Base-by-base conservation (phyloP, 1,140 invertebrate species). In the Drosophila carrolli region DNA sequence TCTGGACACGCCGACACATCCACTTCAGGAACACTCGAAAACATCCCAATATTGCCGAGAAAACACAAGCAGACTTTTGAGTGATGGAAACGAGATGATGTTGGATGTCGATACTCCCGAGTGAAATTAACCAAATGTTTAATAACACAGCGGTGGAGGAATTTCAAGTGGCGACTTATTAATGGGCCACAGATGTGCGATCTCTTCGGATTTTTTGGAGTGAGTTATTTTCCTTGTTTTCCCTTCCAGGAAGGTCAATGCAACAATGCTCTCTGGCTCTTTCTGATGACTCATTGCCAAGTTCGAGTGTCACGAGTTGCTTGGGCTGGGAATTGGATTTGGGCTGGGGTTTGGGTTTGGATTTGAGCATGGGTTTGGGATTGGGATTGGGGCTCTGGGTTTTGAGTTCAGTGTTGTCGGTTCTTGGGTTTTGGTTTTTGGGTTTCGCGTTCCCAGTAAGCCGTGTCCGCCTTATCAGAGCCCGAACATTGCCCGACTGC, bases 211-310 rank as follows among this genome's bases (percentile, higher is more conserved):
- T 38, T 55, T 11, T n/a, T 29, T 40, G 27, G 13, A 53, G 50
- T 19, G 23, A 48, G 38, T 44, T 32, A 23, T n/a, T 46, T 75
- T 62, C 44, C 32, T 29, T 10, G 16, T 54, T 55, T 73, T 58
- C 63, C 73, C 73, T 68, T 76, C 61, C 73, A 67, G 73, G 73
- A 76, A 76, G 55, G 73, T 76, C 73, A 72, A 35, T 27, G 2
- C 16, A 53, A 11, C 27, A 44, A 27, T 35, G 37, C n/a, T 59
- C 40, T 51, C 19, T 9, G 60, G 37, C 19, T 58, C 29, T 58
- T 75, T 66, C 27, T 85, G 78, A 85, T 85, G 82, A 85, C 68
- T 85, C 82, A 85, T 78, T 53, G 59, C 63, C 77, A 67, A 81
- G 82, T 86, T 78, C 78, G 73, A 75, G 71, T 86, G 78, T 86